Base-by-base conservation (phyloP, 2,113 vertebrate species). In the Rhabdornis inornatus region DNA sequence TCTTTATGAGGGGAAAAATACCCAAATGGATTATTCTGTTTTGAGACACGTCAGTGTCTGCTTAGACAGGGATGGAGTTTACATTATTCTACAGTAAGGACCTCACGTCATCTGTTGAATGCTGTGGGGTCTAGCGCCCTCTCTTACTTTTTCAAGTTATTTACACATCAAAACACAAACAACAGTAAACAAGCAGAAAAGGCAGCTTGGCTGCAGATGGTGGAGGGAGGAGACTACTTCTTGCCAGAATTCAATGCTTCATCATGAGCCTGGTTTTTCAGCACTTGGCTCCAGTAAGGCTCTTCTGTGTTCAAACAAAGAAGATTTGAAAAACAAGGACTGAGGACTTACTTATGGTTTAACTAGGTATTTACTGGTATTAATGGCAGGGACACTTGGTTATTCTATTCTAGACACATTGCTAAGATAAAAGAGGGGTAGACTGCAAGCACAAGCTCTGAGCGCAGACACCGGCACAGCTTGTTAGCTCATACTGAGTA, bases 161-260 rank as follows among this genome's bases (percentile, higher is more conserved):
- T 96, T 91, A 87, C 65, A 81, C 78, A 89, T 79, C 83, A 87
- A 82, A 87, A 78, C 60, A 89, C 55, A 83, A 96, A 93, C 80
- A 94, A 90, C 55, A 85, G 92, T 47, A 96, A 96, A 95, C 50
- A 95, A 90, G 85, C 55, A 95, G 63, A 83, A 89, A 89, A 89
- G 20, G 81, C 83, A 89, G 44, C 61, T 92, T 94, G 66, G 37
- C 66, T 83, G 39, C 93, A 95, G 87, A 95, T 87, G 85, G 66
- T 63, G 23, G 37, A 92, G 3, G 9, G 7, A 92, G 35, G 63
- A 14, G 27, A 69, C 25, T 55, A 8, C 39, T 83, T 83, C 75
- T 88, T 94, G 84, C 78, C 70, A 90, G 71, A 95, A 80, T 14
- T 50, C 50, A 49, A 6, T 31, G 42, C 42, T 76, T 89, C 68